Base-by-base conservation (phyloP, 2,797 vertebrate genomes). In the Austrolebias charrua region DNA sequence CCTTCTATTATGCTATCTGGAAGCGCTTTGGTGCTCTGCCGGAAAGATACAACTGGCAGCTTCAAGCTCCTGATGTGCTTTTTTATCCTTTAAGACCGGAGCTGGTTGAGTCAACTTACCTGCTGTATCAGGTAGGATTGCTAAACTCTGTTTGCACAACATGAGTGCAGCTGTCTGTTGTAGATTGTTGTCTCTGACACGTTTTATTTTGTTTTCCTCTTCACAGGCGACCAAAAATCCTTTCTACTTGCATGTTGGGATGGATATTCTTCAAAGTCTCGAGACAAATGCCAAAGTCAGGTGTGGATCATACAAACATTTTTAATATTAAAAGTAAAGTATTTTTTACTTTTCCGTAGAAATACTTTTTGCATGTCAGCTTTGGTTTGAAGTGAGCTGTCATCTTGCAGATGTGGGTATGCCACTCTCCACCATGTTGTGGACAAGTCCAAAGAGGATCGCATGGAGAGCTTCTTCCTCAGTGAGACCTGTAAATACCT, bases 381-480 rank as follows among this genome's bases (percentile, higher is more conserved):
- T 53, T 20, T 20, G n/a, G 60, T 15, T 50, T 76, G 40, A 76
- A n/a, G 0, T 6, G 35, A 60, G 16, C 11, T 59, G 13, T 71
- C 29, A 1, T 69, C 12, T 80, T 76, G 9, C 81, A 99, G 97
- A 86, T 99, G 98, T 82, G 98, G 98, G 18, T 99, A 99, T 2
- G 98, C 98, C 69, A 99, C 98, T 0, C 92, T 99, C 47, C 97
- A 99, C 85, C 98, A 99, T 0, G 97, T 99, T 11, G 94, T 97
- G 28, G 96, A 99, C 66, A 99, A 99, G 88, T 98, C 96, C 38
- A 97, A 97, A 91, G 98, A 99, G 74, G 98, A 99, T 91, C 93
- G 98, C 13, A 99, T 99, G 98, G 98, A 99, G 91, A 99, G 98
- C 86, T 99, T 99, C 86, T 99, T 99, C 63, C 96, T 99, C 83